Evolutionary conservation across 2,888 invertebrate genomes (phyloP).

Genomic region (Noctua fimbriata): DNA sequence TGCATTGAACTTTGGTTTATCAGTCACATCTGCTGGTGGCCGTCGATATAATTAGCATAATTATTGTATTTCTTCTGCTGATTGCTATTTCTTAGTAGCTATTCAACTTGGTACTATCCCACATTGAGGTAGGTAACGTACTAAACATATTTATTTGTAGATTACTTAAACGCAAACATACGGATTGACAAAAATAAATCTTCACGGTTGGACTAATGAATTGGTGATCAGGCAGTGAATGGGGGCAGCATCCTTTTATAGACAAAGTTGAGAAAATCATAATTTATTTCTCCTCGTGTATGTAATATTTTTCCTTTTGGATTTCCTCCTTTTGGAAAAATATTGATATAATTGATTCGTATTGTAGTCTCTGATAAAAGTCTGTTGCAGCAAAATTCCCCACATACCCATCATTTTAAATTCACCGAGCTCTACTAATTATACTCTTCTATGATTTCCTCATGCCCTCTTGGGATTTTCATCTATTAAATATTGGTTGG

Average conservation of each 20-base stretch:
- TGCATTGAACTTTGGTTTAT: constrained; percentile 27
- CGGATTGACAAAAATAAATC: not conserved
- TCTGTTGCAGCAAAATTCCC: not conserved
- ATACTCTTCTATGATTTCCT: constrained; percentile 2
- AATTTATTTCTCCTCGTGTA: not conserved
- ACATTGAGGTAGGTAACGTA: not conserved
- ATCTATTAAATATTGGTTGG: not conserved
- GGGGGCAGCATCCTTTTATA: not conserved
- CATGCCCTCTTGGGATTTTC: not conserved
- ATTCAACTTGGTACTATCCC: not conserved
- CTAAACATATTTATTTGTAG: not conserved
- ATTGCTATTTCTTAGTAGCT: not conserved
- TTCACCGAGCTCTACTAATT: constrained; percentile 14
- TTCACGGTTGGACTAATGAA: not conserved
- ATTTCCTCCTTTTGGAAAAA: too few relatives aligned
- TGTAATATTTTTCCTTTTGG: not conserved
- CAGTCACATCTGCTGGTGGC: not conserved
- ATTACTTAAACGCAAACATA: constrained; percentile 1
- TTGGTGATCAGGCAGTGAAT: too few relatives aligned
- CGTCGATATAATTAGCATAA: not conserved
- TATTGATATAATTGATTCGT: not conserved
- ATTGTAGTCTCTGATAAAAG: constrained; percentile 3
- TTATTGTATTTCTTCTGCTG: not conserved
- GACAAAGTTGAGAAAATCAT: not conserved
- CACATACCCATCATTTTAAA: not conserved